Conservation (phyloP, 2,797 vertebrate species). For the Myoxocephalus aenaeus region DNA sequence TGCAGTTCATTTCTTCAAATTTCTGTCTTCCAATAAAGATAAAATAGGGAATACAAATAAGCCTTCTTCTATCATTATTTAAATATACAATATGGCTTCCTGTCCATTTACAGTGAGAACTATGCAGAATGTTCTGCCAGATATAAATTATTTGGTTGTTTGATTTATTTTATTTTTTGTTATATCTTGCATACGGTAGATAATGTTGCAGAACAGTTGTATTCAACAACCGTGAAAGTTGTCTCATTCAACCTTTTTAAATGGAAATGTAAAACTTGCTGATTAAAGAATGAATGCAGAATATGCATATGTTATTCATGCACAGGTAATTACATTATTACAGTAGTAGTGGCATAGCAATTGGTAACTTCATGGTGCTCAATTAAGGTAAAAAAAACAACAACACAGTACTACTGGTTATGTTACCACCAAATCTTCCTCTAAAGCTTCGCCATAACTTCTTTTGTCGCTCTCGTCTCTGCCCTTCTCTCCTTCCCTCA, state of each 20-base stretch:
- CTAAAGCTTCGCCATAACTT: slow-evolving; percentile 30
- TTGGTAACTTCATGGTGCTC: not conserved
- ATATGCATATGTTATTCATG: not conserved
- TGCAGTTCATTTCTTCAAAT: not conserved
- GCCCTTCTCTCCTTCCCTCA: slow-evolving; percentile 63
- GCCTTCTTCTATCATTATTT: not conserved
- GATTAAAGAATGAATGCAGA: not conserved
- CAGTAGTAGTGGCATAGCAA: not conserved
- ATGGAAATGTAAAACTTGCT: not conserved
- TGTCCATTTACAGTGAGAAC: slow-evolving; percentile 1
- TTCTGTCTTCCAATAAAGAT: not conserved
- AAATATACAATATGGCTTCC: not conserved
- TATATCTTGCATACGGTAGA: not conserved
- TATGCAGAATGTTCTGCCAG: not conserved
- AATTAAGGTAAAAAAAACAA: slow-evolving; percentile 3
- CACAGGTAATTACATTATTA: not conserved
- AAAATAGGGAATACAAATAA: not conserved
- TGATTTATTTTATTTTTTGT: not conserved
- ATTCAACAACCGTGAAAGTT: not conserved
- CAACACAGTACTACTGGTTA: not conserved
- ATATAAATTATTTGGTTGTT: not conserved
- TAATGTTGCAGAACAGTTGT: not conserved
- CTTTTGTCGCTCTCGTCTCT: slow-evolving; percentile 27
- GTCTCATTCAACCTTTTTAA: not conserved
- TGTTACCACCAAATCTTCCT: slow-evolving; percentile 8